Conservation (phyloP, 1,140 invertebrate species). For the Riptortus pedestris region DNA sequence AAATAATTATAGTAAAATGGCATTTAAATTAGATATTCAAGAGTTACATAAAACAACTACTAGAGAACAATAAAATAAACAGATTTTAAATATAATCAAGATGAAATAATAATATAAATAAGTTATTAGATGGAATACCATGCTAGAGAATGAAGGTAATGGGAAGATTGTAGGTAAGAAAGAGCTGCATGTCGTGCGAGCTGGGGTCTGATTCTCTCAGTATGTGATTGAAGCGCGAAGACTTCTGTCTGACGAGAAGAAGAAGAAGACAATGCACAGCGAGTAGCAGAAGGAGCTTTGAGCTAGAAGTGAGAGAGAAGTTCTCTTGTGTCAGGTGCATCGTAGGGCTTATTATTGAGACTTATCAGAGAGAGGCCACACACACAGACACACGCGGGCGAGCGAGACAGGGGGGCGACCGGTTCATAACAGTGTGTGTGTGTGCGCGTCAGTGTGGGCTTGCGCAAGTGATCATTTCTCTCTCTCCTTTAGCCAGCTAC, state of each 20-base stretch:
- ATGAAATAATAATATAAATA: too few species aligned
- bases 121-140: too few species aligned
- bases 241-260: slow-evolving; percentile 3
- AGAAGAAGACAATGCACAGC: neutral
- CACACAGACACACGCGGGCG: slow-evolving; percentile 2
- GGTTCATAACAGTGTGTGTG: slow-evolving; percentile 1
- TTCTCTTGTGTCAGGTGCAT: slow-evolving; percentile 11
- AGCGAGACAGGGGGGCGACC: neutral
- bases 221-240: neutral
- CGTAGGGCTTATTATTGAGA: slow-evolving; percentile 8
- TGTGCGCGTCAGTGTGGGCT: slow-evolving; percentile 4
- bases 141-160: too few species aligned
- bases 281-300: slow-evolving; percentile 1
- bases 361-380: slow-evolving; percentile 9
- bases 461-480: neutral
- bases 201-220: neutral
- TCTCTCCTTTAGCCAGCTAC: slow-evolving; percentile 18
- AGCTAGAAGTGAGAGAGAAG: slow-evolving; percentile 11
- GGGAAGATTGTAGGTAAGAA: too few species aligned
- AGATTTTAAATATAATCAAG: too few species aligned
- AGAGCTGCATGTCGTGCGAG: too few species aligned
- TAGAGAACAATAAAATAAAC: too few species aligned
- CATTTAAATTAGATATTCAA: too few species aligned
- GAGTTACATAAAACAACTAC: too few species aligned
- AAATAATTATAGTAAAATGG: too few species aligned